These are phyloP conservation scores for Epirrhoe alternata DNA, from an alignment of 2,888 invertebrate genomes.

Conservation along the genomic window DNA sequence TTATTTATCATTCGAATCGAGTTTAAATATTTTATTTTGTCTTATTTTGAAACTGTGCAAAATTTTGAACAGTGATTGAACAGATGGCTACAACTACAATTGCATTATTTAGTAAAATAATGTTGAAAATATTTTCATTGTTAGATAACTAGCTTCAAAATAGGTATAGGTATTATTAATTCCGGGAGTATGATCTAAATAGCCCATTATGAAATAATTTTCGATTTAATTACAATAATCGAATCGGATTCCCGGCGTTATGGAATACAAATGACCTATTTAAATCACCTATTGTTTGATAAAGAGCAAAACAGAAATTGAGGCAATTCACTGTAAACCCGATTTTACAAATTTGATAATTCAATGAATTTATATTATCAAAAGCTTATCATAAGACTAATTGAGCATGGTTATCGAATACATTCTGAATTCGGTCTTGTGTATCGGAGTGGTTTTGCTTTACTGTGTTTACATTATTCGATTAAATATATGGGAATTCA, in stretches of 20 bases:
- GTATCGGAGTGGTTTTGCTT: neutral
- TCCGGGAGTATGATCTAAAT: neutral
- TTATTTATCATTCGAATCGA: no score
- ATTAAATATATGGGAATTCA: no score
- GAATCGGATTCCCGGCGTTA: slow-evolving; percentile 17
- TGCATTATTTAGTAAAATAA: neutral
- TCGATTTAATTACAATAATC: slow-evolving; percentile 20
- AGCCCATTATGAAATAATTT: slow-evolving; percentile 5
- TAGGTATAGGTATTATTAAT: neutral
- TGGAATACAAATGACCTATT: slow-evolving; percentile 27
- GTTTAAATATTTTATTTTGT: no score
- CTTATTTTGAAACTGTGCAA: no score
- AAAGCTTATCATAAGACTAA: neutral
- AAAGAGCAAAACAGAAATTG: slow-evolving; percentile 1
- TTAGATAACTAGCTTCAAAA: neutral
- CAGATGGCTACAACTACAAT: no score
- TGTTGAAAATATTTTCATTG: neutral
- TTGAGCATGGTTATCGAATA: neutral
- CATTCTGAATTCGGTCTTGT: neutral
- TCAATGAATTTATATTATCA: neutral
- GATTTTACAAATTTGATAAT: neutral
- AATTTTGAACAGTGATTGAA: no score
- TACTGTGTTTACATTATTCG: no score
- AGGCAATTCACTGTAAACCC: neutral
- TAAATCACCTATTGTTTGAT: slow-evolving; percentile 22